Evolutionary conservation across 1,140 invertebrate genomes (phyloP).

Genomic region (Drosophila pandora): DNA sequence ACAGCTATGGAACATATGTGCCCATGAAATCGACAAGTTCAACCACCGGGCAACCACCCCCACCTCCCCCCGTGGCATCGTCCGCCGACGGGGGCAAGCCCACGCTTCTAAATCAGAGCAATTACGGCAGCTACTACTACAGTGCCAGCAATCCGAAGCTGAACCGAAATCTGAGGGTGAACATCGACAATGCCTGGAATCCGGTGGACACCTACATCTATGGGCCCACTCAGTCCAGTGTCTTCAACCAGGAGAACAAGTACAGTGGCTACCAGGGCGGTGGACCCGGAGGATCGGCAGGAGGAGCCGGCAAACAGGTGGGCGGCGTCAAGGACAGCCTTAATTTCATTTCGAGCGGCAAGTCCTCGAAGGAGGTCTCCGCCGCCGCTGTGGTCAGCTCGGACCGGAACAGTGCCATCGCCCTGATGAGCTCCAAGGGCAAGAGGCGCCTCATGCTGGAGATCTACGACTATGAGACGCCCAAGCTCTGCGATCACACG

Average conservation of each 20-base stretch:
- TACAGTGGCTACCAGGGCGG: constrained; percentile 79
- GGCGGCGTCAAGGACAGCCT: constrained; percentile 74
- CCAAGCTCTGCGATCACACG: constrained; percentile 92
- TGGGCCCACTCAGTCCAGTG: constrained; percentile 81
- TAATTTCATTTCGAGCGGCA: constrained; percentile 69
- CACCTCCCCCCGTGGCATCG: constrained; percentile 73
- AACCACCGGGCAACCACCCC: constrained; percentile 77
- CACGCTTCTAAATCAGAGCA: constrained; percentile 68
- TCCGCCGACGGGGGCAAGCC: constrained; percentile 73
- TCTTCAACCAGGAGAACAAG: constrained; percentile 83
- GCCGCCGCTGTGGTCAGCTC: constrained; percentile 59
- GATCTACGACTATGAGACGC: constrained; percentile 90
- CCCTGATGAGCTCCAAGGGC: constrained; percentile 76
- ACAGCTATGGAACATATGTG: constrained; percentile 84
- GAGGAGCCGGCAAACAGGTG: constrained; percentile 41
- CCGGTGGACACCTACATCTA: constrained; percentile 84
- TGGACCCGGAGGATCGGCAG: constrained; percentile 33
- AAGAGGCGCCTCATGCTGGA: constrained; percentile 84
- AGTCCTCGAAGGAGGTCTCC: constrained; percentile 46
- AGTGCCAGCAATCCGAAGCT: constrained; percentile 81
- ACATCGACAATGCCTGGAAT: constrained; percentile 83
- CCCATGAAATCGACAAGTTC: constrained; percentile 77
- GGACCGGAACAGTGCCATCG: constrained; percentile 58
- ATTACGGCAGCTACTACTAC: constrained; percentile 79
- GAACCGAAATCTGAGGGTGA: constrained; percentile 77